These are phyloP conservation scores for Euura lappo DNA, from an alignment of 1,140 invertebrate species.

Conservation along the genomic window DNA sequence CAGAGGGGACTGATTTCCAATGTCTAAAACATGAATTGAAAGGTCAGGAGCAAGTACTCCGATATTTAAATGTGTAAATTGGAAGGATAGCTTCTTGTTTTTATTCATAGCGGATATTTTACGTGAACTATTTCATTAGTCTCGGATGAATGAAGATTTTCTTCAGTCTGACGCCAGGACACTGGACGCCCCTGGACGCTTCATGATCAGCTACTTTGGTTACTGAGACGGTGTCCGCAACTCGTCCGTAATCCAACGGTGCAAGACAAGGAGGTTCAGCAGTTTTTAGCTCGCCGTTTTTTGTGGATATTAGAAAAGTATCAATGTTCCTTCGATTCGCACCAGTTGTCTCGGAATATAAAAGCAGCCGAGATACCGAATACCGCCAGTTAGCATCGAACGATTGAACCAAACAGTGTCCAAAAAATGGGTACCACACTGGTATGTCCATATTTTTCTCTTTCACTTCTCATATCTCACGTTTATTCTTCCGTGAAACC, in stretches of 20 bases:
- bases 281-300: conserved; percentile 51
- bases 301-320: conserved; percentile 58
- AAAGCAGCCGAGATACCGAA: conserved; percentile 47
- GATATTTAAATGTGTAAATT: no score
- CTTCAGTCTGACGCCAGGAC: no score
- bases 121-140: no score
- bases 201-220: neutral
- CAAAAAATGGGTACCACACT: conserved; percentile 44
- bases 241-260: neutral
- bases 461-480: no score
- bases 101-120: no score
- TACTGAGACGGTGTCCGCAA: neutral
- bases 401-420: conserved; percentile 27
- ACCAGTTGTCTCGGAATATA: conserved; percentile 57
- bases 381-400: conserved; percentile 48
- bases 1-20: no score
- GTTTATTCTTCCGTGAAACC: no score
- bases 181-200: neutral
- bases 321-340: conserved; percentile 51
- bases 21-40: no score
- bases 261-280: conserved; percentile 1
- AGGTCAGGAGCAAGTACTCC: no score
- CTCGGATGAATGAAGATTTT: no score
- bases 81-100: no score
- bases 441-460: conserved; percentile 42